Percentiles rank a stretch among this genome's conserved stretches.
phyloP scores from a whole-genome alignment of 2,113 vertebrate species.

The Turnix velox region DNA sequence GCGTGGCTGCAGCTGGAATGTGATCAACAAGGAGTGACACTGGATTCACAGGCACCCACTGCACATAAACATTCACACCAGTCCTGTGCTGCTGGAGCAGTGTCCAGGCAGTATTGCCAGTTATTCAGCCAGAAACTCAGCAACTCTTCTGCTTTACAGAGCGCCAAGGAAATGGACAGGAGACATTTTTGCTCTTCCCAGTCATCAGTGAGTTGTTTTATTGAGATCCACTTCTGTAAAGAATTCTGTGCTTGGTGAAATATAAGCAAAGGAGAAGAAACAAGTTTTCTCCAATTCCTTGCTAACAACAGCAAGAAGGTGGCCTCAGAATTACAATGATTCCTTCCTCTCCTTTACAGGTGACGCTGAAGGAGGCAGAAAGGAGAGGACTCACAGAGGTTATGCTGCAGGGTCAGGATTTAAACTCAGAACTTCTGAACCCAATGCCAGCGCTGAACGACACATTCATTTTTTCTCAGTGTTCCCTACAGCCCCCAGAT shows the following conservation, averaged over 20 bases:
- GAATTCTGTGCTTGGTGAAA: neutral
- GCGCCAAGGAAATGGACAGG: neutral
- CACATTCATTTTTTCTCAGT: neutral
- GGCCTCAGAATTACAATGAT: neutral
- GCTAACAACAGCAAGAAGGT: neutral
- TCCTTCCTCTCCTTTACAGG: neutral
- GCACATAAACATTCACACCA: neutral
- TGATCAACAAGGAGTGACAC: neutral
- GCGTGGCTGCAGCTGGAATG: neutral
- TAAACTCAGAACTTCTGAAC: neutral
- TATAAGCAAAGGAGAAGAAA: neutral
- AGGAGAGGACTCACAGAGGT: neutral
- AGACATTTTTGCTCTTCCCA: neutral
- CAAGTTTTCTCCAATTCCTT: neutral
- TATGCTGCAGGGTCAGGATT: neutral
- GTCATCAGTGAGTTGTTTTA: neutral
- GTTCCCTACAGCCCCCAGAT: neutral
- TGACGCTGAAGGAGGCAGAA: neutral
- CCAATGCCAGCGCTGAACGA: neutral
- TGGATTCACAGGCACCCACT: neutral
- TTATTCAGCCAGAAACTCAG: neutral
- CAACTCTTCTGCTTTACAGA: neutral
- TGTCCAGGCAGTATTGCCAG: neutral
- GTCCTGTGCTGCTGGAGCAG: neutral
- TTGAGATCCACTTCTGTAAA: neutral